phyloP scores from a whole-genome alignment of 1,140 invertebrate species.

The Physella acuta region DNA sequence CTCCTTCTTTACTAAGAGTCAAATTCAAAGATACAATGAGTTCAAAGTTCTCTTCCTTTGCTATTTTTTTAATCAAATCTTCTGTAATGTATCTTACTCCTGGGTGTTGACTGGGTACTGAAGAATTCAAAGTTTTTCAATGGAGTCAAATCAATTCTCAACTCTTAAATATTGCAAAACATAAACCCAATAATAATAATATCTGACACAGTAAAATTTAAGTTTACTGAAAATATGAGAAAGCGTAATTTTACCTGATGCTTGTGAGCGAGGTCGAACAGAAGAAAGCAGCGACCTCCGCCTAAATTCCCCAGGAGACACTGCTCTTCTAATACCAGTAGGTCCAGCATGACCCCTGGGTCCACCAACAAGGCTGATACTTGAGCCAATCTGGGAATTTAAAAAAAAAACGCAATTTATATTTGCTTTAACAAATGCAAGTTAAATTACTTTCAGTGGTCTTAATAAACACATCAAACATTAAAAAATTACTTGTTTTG shows the following conservation, averaged over 20 bases:
- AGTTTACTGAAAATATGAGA: background rate
- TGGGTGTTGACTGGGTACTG: conserved; percentile 28
- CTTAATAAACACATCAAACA: background rate
- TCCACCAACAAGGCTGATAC: background rate
- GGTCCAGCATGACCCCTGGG: background rate
- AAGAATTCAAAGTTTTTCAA: background rate
- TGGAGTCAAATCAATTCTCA: too few relatives aligned
- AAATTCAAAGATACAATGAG: conserved; percentile 52
- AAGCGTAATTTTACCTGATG: background rate
- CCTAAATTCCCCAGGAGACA: conserved; percentile 9
- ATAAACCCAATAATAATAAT: background rate
- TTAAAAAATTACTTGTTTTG: conserved; percentile 28
- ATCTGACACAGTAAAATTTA: background rate
- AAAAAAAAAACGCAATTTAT: background rate
- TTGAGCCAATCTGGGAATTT: conserved; percentile 1
- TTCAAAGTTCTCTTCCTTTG: conserved; percentile 52
- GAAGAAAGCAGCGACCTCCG: background rate
- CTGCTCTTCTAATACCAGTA: background rate
- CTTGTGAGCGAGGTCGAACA: background rate
- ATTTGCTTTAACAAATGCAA: background rate
- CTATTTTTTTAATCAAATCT: conserved; percentile 51
- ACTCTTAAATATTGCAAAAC: too few relatives aligned
- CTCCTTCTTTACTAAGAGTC: conserved; percentile 51
- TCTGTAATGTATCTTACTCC: conserved; percentile 58
- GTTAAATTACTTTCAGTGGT: background rate